Percentiles rank a stretch among this genome's conserved stretches.
These are phyloP conservation scores for Sturnira hondurensis DNA, from an alignment of 2,113 vertebrate species.

Conservation along the genomic window DNA sequence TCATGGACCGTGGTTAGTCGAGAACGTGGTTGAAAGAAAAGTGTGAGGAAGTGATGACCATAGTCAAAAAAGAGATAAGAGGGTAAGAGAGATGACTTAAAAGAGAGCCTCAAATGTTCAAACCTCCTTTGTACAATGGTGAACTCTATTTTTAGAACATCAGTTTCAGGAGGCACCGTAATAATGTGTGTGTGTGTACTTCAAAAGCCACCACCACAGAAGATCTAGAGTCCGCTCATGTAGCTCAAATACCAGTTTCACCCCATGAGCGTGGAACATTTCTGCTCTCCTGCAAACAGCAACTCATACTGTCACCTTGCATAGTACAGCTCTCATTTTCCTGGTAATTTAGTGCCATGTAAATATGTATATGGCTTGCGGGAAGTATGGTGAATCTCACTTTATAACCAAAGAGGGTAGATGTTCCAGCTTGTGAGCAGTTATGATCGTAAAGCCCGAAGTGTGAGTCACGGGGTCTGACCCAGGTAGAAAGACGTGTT, in stretches of 20 bases:
- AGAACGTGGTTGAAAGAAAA: neutral
- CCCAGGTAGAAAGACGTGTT: conserved; percentile 31
- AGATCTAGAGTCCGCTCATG: neutral
- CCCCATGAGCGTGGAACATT: neutral
- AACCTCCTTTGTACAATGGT: neutral
- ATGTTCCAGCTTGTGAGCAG: conserved; percentile 33
- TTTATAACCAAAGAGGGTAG: conserved; percentile 38
- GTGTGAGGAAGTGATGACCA: neutral
- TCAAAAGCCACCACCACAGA: conserved; percentile 10
- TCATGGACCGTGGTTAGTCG: neutral
- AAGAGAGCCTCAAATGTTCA: neutral
- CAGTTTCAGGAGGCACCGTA: conserved; percentile 33
- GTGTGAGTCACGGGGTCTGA: conserved; percentile 51
- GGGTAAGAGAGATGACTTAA: neutral
- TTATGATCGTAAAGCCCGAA: conserved; percentile 34
- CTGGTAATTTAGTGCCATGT: neutral
- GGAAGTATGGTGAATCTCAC: conserved; percentile 54
- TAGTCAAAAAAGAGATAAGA: neutral
- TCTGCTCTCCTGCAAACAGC: neutral
- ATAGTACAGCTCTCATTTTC: neutral
- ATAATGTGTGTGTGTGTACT: conserved; percentile 7
- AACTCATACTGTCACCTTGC: neutral
- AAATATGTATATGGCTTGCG: conserved; percentile 25
- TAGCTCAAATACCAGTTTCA: conserved; percentile 17
- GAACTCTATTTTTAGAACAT: conserved; percentile 25